Evolutionary conservation across 2,797 vertebrate species (phyloP).

Genomic region (Poecilia wingei): DNA sequence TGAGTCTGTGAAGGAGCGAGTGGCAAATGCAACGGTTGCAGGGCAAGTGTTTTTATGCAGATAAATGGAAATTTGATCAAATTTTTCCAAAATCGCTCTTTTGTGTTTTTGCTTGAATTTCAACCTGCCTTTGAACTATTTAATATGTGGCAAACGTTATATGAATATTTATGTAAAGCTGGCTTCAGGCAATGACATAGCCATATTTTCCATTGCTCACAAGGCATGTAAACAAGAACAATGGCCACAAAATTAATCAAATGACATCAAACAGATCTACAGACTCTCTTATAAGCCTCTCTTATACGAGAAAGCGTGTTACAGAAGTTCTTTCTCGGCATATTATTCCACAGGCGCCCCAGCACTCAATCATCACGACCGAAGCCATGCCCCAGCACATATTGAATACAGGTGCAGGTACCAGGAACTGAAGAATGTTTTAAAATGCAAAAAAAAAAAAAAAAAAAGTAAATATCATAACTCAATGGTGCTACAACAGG

Average conservation of each 20-base stretch:
- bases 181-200: background rate
- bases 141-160: conserved; percentile 24
- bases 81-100: background rate
- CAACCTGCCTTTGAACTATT: conserved; percentile 25
- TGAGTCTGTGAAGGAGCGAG: background rate
- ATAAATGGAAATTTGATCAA: background rate
- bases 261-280: conserved; percentile 3
- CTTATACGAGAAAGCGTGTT: conserved; percentile 19
- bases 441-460: background rate
- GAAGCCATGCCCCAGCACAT: conserved; percentile 24
- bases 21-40: background rate
- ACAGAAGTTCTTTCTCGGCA: conserved; percentile 29
- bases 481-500: background rate
- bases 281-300: conserved; percentile 6
- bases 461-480: conserved; percentile 16
- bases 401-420: conserved; percentile 56
- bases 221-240: conserved; percentile 1
- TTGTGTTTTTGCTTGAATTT: conserved; percentile 1
- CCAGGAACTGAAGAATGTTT: conserved; percentile 41
- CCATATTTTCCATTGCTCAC: conserved; percentile 10
- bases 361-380: conserved; percentile 25
- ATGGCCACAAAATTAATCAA: conserved; percentile 8
- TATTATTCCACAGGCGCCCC: conserved; percentile 8
- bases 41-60: background rate
- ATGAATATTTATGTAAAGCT: background rate